Conservation (phyloP, 2,113 vertebrate genomes). For the Carassius gibelio region DNA sequence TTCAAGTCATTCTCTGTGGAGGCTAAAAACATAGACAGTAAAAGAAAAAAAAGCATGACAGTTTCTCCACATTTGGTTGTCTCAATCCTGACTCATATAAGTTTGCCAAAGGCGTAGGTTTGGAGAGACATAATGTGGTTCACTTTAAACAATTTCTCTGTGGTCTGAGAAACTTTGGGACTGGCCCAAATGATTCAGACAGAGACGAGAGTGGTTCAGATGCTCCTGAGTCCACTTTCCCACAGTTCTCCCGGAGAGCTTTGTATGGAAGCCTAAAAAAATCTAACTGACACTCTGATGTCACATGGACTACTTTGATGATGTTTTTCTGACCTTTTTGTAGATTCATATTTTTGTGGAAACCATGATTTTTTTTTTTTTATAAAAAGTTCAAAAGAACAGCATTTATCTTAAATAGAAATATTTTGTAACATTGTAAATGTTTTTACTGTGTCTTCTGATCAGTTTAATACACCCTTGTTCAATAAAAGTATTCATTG, state of each 20-base stretch:
- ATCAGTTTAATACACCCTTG: neutral
- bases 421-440: neutral
- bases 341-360: neutral
- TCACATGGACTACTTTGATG: no score
- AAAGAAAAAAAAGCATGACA: neutral
- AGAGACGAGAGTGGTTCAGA: slow-evolving; percentile 37
- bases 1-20: neutral
- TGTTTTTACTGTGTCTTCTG: no score
- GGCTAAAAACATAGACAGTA: no score
- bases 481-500: neutral
- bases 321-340: neutral
- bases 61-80: neutral
- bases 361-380: neutral
- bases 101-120: slow-evolving; percentile 43
- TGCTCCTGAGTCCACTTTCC: neutral
- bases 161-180: slow-evolving; percentile 47
- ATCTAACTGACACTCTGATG: no score
- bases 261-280: slow-evolving; percentile 48
- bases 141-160: neutral
- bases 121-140: slow-evolving; percentile 12
- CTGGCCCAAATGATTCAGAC: slow-evolving; percentile 40
- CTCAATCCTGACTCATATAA: slow-evolving; percentile 37
- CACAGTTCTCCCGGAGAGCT: slow-evolving; percentile 2
- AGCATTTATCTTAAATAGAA: neutral
- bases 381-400: neutral